A percentile compares a stretch with the other conserved stretches of the same genome.
phyloP scores from a whole-genome alignment of 2,113 vertebrate genomes.

The Psophia crepitans region DNA sequence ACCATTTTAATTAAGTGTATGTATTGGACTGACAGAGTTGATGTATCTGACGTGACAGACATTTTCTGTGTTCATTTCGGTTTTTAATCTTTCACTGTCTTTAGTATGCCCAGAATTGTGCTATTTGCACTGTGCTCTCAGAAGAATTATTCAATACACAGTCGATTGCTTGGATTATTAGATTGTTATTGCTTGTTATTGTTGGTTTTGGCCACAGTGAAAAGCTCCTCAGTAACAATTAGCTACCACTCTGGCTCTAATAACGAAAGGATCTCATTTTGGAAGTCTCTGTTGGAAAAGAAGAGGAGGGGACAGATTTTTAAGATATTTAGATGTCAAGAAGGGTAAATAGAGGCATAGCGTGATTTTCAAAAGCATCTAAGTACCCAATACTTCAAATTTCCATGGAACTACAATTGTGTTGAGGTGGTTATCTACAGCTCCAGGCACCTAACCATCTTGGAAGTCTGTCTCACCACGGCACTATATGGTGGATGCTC shows the following conservation, averaged over 20 bases:
- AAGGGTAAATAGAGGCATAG: background rate
- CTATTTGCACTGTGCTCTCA: slow-evolving; percentile 11
- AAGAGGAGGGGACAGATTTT: background rate
- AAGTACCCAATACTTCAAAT: background rate
- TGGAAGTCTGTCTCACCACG: background rate
- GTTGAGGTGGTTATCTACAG: background rate
- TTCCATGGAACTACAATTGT: background rate
- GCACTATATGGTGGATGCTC: background rate
- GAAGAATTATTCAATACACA: slow-evolving; percentile 21
- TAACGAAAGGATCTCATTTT: background rate
- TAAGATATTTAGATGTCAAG: background rate
- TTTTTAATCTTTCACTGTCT: slow-evolving; percentile 53
- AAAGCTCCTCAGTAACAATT: background rate
- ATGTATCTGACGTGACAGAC: slow-evolving; percentile 60
- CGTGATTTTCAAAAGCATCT: background rate
- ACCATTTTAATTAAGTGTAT: slow-evolving; percentile 69
- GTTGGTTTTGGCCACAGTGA: background rate
- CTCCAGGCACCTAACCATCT: background rate
- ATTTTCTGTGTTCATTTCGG: slow-evolving; percentile 65
- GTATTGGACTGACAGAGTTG: slow-evolving; percentile 54
- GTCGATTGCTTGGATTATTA: background rate
- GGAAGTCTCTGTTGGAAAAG: background rate
- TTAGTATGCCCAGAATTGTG: background rate
- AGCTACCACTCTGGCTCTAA: background rate
- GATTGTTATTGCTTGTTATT: slow-evolving; percentile 47